Base-by-base conservation (phyloP, 1,140 invertebrate species). In the roundworm (Caenorhabditis elegans) region DNA sequence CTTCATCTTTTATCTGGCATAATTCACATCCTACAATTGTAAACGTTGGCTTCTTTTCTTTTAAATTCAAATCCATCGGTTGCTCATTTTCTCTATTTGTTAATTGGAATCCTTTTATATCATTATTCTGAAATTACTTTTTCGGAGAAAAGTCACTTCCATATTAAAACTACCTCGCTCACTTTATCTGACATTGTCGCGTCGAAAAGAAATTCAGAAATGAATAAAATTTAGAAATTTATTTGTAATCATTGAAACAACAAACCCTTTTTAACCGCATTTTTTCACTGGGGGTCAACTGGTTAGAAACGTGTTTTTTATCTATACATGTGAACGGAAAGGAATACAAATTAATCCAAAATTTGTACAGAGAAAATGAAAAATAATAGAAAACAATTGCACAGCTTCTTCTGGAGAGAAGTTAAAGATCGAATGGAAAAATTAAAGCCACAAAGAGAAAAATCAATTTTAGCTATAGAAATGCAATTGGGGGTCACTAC, bases 391-490 rank as follows among this genome's bases (percentile, higher is more conserved):
- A 49, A 34, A 19, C 8, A 31, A n/a, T 31, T 17, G 39, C 39
- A 43, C 34, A 31, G 13, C 3, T 17, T 31, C 53, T 60, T 17
- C 24, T 34, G 10, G n/a, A 60, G 34, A 60, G 26, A 70, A 39
- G 34, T 39, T n/a, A 22, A 39, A 70, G 60, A 70, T 70, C 60
- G 26, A 34, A 60, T 11, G 24, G 22, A 26, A 24, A 17, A 70
- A 39, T 39, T 70, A 70, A 70, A 70, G 31, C 60, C 17, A 22
- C 10, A 43, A 34, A 11, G n/a, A 24, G 3, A 79, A 5, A 43
- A 17, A 65, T 28, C 13, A 22, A 6, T 49, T 19, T 82, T 76
- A 82, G 19, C 24, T n/a, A 49, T 86, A 86, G 60, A 86, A 86
- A 49, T 78, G 24, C 4, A 86, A 36, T 15, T 87, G 53, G 10